Base-by-base conservation (phyloP, 1,140 invertebrate genomes). In the Megalopta genalis region DNA sequence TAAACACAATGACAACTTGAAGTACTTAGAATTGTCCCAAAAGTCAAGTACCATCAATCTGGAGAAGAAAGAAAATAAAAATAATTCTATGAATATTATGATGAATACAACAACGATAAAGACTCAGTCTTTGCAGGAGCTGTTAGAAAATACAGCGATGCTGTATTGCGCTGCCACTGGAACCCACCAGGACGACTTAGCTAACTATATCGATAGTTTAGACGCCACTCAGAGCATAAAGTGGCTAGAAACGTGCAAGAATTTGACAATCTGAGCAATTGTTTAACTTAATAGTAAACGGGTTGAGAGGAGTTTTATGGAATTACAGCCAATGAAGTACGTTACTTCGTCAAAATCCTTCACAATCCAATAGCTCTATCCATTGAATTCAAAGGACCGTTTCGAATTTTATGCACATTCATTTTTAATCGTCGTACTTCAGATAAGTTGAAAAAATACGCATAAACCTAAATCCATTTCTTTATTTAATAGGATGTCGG, bases 91-190 rank as follows among this genome's bases (percentile, higher is more conserved):
- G 16, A 39, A 21, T 7, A 54, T n/a, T 12, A 57, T 37, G 7
- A 54, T 65, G 2, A 69, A 80, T 57, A n/a, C 57, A 7, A 18
- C 62, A 1, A 37, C 8, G 10, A 9, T 64, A 54, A 74, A 85
- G n/a, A 80, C 73, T 0, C 65, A 88, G n/a, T 82, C 81, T 25
- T 67, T 91, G 21, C 80, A 88, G 54, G 86, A 90, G 59, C 80
- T 92, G 14, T 79, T 92, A 9, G 84, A 89, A 52, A 85, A 90
- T 52, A 89, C 90, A 9, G 87, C 88, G 1, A 57, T 91, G n/a
- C 76, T 90, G n/a, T 91, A 92, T 73, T 91, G 90, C 4, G 80
- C 87, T 1, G 88, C 89, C 7, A 82, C 73, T 52, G 90, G 90
- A 1, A 74, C 87, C 67, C 85, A 87, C 73, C 91, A 92, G 23